These are phyloP conservation scores for Acanthopleura granulata DNA, from an alignment of 2,888 invertebrate genomes.

Conservation along the genomic window DNA sequence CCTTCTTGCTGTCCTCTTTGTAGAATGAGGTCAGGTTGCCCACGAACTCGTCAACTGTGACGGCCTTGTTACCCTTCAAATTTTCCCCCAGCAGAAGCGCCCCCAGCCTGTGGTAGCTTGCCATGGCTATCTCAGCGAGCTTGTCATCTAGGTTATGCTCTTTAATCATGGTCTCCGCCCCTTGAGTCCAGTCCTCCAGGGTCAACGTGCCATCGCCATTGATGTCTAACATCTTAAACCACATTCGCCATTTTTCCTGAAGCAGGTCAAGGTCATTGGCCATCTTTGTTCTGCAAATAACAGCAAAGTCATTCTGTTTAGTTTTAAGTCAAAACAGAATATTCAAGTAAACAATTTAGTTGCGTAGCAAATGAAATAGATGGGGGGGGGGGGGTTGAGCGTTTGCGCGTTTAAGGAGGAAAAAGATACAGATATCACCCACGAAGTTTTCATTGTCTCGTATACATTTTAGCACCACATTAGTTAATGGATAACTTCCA, in stretches of 20 bases:
- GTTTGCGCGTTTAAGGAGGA: no score
- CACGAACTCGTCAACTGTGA: background rate
- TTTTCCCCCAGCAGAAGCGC: background rate
- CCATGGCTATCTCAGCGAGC: background rate
- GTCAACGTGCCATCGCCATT: background rate
- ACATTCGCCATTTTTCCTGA: slow-evolving; percentile 8
- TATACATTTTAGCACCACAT: no score
- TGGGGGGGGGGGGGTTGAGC: no score
- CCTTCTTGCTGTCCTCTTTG: background rate
- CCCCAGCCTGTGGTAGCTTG: background rate
- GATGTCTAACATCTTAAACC: slow-evolving; percentile 5
- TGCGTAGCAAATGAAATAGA: no score
- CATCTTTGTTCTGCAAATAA: no score
- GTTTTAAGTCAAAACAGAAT: no score
- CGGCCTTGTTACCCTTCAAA: background rate
- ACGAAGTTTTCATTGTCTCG: no score
- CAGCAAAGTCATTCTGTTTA: no score
- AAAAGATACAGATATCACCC: no score
- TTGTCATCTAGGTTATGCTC: background rate
- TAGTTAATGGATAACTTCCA: no score
- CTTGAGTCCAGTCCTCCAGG: background rate
- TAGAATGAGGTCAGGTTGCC: slow-evolving; percentile 2
- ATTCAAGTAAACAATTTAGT: no score
- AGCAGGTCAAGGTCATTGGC: background rate
- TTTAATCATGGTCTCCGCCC: slow-evolving; percentile 11